Evolutionary conservation across 2,113 vertebrate genomes (phyloP), one percentile per base, ranked within the genome.

Genomic region (Ameiurus melas): DNA sequence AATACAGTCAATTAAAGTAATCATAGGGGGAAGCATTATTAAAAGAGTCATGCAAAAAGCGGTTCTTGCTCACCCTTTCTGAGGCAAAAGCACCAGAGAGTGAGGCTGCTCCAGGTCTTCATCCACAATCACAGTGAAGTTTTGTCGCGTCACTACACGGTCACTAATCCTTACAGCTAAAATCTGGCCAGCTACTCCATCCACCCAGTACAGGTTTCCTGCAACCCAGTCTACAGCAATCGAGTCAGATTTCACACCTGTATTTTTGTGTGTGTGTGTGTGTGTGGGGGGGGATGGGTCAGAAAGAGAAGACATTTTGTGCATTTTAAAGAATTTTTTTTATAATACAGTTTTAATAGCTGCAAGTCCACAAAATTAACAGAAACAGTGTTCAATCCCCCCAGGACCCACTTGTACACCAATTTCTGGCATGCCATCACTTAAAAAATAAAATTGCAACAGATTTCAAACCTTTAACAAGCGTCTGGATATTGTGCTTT

Each of bases 181-280:
- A 92, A 99, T 97, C 92, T 96, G 96, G 0, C 96, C 96, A 70
- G 95, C 94, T n/a, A 90, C 90, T 0, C 96, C 96, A 80, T 98
- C 97, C 20, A 95, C 96, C 98, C 97, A 98, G 93, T 98, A 98
- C 84, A 99, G 94, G 92, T 98, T 98, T 73, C 95, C 95, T 19
- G 96, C 97, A 1, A 98, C 89, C 97, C 97, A 99, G 93, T 98
- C 98, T 82, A 98, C 93, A 0, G 95, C 97, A 51, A 99, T 94
- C 39, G 95, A 97, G 88, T 98, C 96, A 0, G 97, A 95, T 86
- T 95, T 97, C 83, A 98, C 95, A 47, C 97, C 98, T 99, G 87
- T 93, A 90, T 25, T 43, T 43, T 6, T 3, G 39, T n/a, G n/a
- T n/a, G n/a, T n/a, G n/a, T n/a, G n/a, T n/a, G 39, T 36, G 1